These are phyloP conservation scores for Ophioninae sp. DNA, from an alignment of 2,888 invertebrate genomes.

Conservation along the genomic window DNA sequence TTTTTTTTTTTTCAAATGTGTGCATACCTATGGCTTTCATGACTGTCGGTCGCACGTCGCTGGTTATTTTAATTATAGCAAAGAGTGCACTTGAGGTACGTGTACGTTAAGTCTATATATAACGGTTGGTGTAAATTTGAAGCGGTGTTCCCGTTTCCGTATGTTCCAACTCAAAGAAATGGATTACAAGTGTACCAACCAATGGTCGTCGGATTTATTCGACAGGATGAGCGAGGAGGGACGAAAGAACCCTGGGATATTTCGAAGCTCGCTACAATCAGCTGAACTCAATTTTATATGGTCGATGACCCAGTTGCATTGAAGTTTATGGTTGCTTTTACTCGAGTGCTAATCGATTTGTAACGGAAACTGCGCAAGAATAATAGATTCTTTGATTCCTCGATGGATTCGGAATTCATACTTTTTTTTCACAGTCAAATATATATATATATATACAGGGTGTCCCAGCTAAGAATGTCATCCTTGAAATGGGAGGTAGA, in stretches of 20 bases:
- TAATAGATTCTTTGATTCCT: too few relatives aligned
- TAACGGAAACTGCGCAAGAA: too few relatives aligned
- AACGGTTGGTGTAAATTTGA: constrained; percentile 32
- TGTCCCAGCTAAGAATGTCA: too few relatives aligned
- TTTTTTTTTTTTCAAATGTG: constrained; percentile 42
- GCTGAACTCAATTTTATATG: background rate
- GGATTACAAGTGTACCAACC: constrained; percentile 3
- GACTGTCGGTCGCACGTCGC: constrained; percentile 33
- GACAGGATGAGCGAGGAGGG: background rate
- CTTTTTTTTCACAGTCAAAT: too few relatives aligned
- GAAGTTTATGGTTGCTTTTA: too few relatives aligned
- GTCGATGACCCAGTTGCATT: too few relatives aligned
- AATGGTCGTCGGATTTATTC: constrained; percentile 8
- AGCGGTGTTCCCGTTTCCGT: constrained; percentile 2
- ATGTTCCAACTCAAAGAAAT: constrained; percentile 20
- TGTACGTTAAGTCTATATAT: background rate
- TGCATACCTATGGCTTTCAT: constrained; percentile 37
- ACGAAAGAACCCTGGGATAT: background rate
- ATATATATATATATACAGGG: too few relatives aligned
- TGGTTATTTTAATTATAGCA: constrained; percentile 54
- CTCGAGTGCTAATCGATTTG: too few relatives aligned
- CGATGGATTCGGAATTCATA: too few relatives aligned
- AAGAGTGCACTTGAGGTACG: constrained; percentile 35
- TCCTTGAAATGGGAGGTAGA: too few relatives aligned
- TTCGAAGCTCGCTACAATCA: background rate